A percentile compares a stretch with the other conserved stretches of the same genome.
Evolutionary conservation across 2,797 vertebrate species (phyloP).

Genomic region (Pipistrellus pipistrellus): DNA sequence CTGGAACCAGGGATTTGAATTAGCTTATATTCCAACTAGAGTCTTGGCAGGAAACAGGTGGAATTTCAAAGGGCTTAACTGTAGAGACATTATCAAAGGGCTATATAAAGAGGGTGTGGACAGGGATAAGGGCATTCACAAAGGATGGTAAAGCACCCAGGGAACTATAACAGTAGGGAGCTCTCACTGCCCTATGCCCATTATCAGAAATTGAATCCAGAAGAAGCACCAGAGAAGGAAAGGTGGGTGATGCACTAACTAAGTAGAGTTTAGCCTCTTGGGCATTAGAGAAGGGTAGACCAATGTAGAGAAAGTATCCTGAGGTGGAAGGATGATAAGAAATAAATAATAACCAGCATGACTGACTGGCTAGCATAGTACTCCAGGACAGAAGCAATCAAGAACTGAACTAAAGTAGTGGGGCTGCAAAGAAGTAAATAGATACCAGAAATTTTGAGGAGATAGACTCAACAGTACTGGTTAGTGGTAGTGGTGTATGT

Average conservation of each 20-base stretch:
- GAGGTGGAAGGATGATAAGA: neutral
- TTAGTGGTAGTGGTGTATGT: neutral
- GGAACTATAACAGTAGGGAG: neutral
- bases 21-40: neutral
- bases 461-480: neutral
- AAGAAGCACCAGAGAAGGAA: neutral
- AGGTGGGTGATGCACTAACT: neutral
- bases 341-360: neutral
- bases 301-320: neutral
- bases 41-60: conserved; percentile 51
- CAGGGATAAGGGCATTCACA: conserved; percentile 4
- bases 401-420: neutral
- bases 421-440: neutral
- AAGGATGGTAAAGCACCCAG: neutral
- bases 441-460: neutral
- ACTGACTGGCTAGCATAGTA: neutral
- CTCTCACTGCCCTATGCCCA: neutral
- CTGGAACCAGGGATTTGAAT: neutral
- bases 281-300: neutral
- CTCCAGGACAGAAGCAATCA: neutral
- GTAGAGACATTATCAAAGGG: neutral
- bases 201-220: neutral
- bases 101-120: neutral
- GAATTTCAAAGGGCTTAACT: neutral
- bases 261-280: neutral